Evolutionary conservation across 2,888 invertebrate species (phyloP).

Genomic region (Ypsolopha scabrella): DNA sequence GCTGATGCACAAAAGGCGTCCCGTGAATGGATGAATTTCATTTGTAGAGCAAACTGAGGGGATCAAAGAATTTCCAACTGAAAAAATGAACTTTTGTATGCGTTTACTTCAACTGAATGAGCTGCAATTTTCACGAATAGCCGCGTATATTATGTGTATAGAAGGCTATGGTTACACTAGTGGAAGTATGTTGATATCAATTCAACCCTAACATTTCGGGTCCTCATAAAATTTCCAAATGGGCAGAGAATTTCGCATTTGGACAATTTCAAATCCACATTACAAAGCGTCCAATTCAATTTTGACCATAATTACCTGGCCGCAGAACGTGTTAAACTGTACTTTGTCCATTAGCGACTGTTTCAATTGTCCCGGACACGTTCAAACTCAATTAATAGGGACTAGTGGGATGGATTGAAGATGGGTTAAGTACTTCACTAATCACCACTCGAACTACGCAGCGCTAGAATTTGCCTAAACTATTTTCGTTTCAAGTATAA

Average conservation of each 20-base stretch:
- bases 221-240: not conserved
- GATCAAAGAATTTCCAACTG: not conserved
- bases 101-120: not conserved
- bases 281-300: conserved; percentile 31
- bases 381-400: conserved; percentile 51
- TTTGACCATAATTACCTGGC: conserved; percentile 49
- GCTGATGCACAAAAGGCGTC: not conserved
- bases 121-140: no score
- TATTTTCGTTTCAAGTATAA: conserved; percentile 19
- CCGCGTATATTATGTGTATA: no score
- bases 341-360: conserved; percentile 34
- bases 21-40: conserved; percentile 1
- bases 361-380: conserved; percentile 45
- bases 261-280: conserved; percentile 30
- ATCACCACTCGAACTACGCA: conserved; percentile 37
- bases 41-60: not conserved
- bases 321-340: conserved; percentile 47
- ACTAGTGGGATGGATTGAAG: conserved; percentile 35
- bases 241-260: conserved; percentile 13
- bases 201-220: not conserved
- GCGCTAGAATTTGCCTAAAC: conserved; percentile 32
- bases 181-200: not conserved
- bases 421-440: conserved; percentile 39
- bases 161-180: no score
- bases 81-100: not conserved